These are phyloP conservation scores for Aelia acuminata DNA, from an alignment of 2,888 invertebrate species.

Conservation along the genomic window DNA sequence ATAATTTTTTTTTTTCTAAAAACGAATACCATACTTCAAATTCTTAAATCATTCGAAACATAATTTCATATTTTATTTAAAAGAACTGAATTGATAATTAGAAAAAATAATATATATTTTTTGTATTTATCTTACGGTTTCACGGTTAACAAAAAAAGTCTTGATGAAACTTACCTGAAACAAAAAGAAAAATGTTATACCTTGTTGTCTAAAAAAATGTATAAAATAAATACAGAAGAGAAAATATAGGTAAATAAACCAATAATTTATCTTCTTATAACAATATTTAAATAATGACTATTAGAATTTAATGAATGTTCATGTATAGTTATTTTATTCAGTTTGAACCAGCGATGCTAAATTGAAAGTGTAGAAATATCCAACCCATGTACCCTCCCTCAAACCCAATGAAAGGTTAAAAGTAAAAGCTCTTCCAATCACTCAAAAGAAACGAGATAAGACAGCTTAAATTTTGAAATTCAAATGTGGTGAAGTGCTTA, in stretches of 20 bases:
- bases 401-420: not conserved
- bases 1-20: no score
- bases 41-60: no score
- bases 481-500: slow-evolving; percentile 10
- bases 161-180: not conserved
- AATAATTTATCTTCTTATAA: no score
- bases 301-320: no score
- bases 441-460: slow-evolving; percentile 47
- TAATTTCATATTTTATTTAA: no score
- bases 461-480: slow-evolving; percentile 34
- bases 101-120: not conserved
- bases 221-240: no score
- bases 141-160: not conserved
- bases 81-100: not conserved
- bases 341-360: not conserved
- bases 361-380: not conserved
- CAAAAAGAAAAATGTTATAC: not conserved
- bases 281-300: no score
- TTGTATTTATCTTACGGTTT: not conserved
- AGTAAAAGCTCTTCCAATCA: slow-evolving; percentile 18
- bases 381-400: not conserved
- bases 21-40: no score
- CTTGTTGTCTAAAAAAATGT: no score
- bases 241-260: no score
- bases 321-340: not conserved